These are phyloP conservation scores for Dolichopus griseipennis DNA, from an alignment of 2,888 invertebrate genomes.

Conservation along the genomic window DNA sequence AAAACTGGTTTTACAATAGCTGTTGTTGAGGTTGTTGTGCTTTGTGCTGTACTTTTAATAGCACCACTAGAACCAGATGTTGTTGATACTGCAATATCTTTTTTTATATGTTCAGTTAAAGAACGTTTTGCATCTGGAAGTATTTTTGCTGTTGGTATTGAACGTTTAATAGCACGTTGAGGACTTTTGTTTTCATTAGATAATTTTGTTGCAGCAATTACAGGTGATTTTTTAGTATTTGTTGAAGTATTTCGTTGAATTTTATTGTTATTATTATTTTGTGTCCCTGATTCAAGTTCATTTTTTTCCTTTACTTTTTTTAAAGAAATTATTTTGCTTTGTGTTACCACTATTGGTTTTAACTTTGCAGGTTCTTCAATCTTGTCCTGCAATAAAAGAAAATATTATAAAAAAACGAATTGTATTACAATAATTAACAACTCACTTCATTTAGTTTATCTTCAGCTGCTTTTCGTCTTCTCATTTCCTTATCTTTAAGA, in stretches of 20 bases:
- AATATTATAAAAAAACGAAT: too few relatives aligned
- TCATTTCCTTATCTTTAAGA: slow-evolving; percentile 44
- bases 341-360: slow-evolving; percentile 32
- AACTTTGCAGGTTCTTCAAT: slow-evolving; percentile 27
- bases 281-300: slow-evolving; percentile 10
- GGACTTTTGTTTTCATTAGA: not conserved
- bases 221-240: not conserved
- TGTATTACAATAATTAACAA: slow-evolving; percentile 9
- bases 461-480: slow-evolving; percentile 43
- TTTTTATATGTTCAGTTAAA: slow-evolving; percentile 32
- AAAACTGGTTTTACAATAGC: slow-evolving; percentile 32
- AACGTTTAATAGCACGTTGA: slow-evolving; percentile 12
- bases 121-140: slow-evolving; percentile 40
- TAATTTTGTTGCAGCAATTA: not conserved
- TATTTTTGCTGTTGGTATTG: slow-evolving; percentile 40
- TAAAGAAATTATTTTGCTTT: slow-evolving; percentile 41
- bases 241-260: not conserved
- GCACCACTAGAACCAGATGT: slow-evolving; percentile 19
- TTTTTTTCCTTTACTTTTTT: slow-evolving; percentile 25
- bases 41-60: slow-evolving; percentile 15
- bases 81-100: slow-evolving; percentile 12
- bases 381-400: not conserved
- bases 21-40: slow-evolving; percentile 21
- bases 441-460: slow-evolving; percentile 40
- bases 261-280: slow-evolving; percentile 9